A percentile compares a stretch with the other conserved stretches of the same genome.
These are phyloP conservation scores for Oryzias sinensis DNA, from an alignment of 2,797 vertebrate species.

Conservation along the genomic window DNA sequence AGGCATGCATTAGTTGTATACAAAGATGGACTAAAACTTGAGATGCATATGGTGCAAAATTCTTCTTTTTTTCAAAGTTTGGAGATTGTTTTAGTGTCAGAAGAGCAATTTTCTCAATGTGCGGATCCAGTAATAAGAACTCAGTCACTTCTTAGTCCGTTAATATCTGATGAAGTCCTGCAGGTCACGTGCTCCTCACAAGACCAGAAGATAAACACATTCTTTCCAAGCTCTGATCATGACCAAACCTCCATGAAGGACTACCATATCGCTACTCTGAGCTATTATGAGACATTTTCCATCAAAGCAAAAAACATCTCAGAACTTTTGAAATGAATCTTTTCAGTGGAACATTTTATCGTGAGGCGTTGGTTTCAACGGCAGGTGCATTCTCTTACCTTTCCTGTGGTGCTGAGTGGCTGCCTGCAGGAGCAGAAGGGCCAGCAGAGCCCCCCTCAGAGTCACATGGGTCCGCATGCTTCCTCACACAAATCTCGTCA, in stretches of 20 bases:
- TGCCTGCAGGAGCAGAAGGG: slow-evolving; percentile 44
- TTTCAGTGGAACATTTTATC: neutral
- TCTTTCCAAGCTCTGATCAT: neutral
- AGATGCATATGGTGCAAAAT: no score
- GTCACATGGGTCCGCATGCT: slow-evolving; percentile 39
- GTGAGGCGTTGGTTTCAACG: neutral
- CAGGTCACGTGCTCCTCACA: slow-evolving; percentile 1
- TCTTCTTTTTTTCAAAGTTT: neutral
- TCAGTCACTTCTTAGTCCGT: slow-evolving; percentile 38
- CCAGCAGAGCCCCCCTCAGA: slow-evolving; percentile 47
- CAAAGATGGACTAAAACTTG: no score
- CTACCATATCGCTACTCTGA: neutral
- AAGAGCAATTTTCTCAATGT: slow-evolving; percentile 56
- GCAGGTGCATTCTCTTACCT: slow-evolving; percentile 65
- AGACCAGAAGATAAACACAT: slow-evolving; percentile 23
- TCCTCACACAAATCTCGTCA: slow-evolving; percentile 7
- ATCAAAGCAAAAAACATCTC: no score
- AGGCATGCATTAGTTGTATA: no score
- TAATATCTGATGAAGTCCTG: slow-evolving; percentile 11
- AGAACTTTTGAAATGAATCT: no score
- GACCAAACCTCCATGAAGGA: neutral
- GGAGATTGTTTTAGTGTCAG: slow-evolving; percentile 13
- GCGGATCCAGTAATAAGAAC: slow-evolving; percentile 46
- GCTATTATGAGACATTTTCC: neutral
- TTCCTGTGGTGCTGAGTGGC: slow-evolving; percentile 62